Base-by-base conservation (phyloP, 37 sponge, comb jelly and placozoan genomes). In the Bolinopsis microptera region DNA sequence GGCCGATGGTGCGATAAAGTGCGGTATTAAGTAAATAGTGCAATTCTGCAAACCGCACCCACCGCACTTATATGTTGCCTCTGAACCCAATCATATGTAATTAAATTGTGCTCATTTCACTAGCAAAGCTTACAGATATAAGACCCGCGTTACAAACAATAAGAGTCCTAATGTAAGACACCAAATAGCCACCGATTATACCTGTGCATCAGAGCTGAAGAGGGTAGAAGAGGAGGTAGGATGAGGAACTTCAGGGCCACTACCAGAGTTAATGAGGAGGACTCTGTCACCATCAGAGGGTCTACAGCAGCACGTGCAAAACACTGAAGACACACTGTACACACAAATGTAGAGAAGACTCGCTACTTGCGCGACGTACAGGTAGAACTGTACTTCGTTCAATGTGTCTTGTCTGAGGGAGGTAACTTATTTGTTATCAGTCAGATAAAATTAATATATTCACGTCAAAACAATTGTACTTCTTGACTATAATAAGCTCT, bases 291-390 rank as follows among this genome's bases (percentile, higher is more conserved):
- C 28, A 25, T 39, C 25, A 41, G 90, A 13, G 24, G 90, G 16
- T n/a, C 23, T 39, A 13, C 90, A 18, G 61, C 90, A 86, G 61
- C 90, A 86, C 26, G 36, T 35, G 61, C 90, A 86, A 2, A 40
- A 86, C n/a, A 40, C 38, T 3, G 90, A 1, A 38, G 48, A 38
- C 26, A 86, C 27, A 48, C 30, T 30, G 61, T 86, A 48, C 2
- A 39, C 61, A 41, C 90, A 86, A 2, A 40, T 86, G 90, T 86
- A 86, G 30, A 86, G 1, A 25, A 41, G 28, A 28, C 32, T 9
- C 25, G 38, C 90, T 24, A 86, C 61, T 41, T 86, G 90, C 1
- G 61, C 48, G 26, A 86, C 34, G 90, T 86, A 41, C 41, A 86
- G 90, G 26, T 22, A 39, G 61, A 86, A 86, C 48, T 86, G 48